Evolutionary conservation across 92 coral and sea anemone genomes (phyloP), one percentile per base, ranked within the genome.

Genomic region (Virgularia gustaviana): DNA sequence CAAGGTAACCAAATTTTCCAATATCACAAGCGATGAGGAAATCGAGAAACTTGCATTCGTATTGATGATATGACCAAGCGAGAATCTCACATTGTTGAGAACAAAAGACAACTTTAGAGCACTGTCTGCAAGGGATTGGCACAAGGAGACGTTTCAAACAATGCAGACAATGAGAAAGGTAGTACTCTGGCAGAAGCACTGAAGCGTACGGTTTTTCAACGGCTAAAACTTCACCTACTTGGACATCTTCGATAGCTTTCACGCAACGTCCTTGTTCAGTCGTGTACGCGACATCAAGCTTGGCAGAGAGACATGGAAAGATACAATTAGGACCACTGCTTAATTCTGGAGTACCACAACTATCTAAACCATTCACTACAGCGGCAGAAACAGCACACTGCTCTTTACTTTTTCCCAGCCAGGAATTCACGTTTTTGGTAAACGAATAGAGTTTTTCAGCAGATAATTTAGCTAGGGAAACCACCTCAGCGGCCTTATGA

Each of bases 131-230:
- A 3, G 99, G 95, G 20, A 85, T 6, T 22, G 90, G 95, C 16
- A 90, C 86, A 0, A 71, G 25, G 9, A 66, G 41, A 3, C 86
- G 67, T 43, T 52, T 75, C 36, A 90, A 56, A 49, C 99, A 94
- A 49, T 94, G 95, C 49, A 87, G 89, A 47, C 99, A 94, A 29
- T 94, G 96, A n/a, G 83, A 84, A 13, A 23, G 61, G 9, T 81
- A 47, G 57, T 87, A 83, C 44, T 55, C 80, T 25, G 88, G 86
- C 27, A 89, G 89, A 31, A 94, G 72, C 18, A 94, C 96, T 22
- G 96, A 94, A 11, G 99, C 99, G 83, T 77, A 94, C 16, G 99
- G 95, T 42, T 85, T 73, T 63, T 94, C 99, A n/a, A 84, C 79
- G 52, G 90, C 81, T 37, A 94, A 24, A n/a, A 82, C 82, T 28